These are phyloP conservation scores for Apis mellifera DNA, from an alignment of 1,140 invertebrate genomes.

Conservation along the genomic window Amel_HAv3.1 CM009941.2:15298001-15298500, in stretches of 20 bases:
- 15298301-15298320: conserved; percentile 34
- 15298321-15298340: neutral
- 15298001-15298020: too few species aligned
- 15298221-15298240: conserved; percentile 19
- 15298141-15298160: conserved; percentile 61
- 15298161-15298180: conserved; percentile 58
- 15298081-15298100: neutral
- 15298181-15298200: conserved; percentile 45
- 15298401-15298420: neutral
- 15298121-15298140: conserved; percentile 50
- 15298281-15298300: conserved; percentile 30
- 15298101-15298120: conserved; percentile 31
- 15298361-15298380: neutral
- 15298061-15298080: too few species aligned
- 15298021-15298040: neutral
- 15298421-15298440: neutral
- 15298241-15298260: conserved; percentile 19
- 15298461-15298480: too few species aligned
- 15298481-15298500: too few species aligned
- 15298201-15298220: conserved; percentile 31
- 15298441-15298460: neutral
- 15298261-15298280: conserved; percentile 29
- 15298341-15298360: neutral
- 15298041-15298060: neutral
- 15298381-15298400: neutral